These are phyloP conservation scores for Ylistrum balloti DNA, from an alignment of 1,140 invertebrate species.

Conservation along the genomic window DNA sequence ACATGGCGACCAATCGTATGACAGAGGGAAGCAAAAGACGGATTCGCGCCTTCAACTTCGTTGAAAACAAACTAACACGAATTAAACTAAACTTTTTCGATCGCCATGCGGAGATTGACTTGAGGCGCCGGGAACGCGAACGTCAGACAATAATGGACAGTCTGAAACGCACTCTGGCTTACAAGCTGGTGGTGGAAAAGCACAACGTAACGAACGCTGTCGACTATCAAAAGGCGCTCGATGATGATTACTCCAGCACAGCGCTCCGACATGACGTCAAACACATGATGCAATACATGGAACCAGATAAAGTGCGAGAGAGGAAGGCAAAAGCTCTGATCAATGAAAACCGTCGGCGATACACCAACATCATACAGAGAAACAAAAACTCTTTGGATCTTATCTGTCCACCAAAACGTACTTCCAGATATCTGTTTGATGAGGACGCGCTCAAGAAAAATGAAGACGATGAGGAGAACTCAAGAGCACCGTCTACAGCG, in stretches of 20 bases:
- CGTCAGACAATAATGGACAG: slow-evolving; percentile 49
- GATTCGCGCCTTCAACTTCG: slow-evolving; percentile 60
- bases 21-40: slow-evolving; percentile 52
- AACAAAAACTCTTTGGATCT: slow-evolving; percentile 54
- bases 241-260: slow-evolving; percentile 61
- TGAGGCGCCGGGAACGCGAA: slow-evolving; percentile 42
- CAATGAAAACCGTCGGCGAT: slow-evolving; percentile 48
- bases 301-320: slow-evolving; percentile 59
- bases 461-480: background rate
- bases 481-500: background rate
- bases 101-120: slow-evolving; percentile 56
- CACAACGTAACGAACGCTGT: slow-evolving; percentile 53
- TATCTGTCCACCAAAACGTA: slow-evolving; percentile 52
- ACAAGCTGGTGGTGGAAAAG: slow-evolving; percentile 60
- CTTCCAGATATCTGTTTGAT: background rate
- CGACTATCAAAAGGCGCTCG: slow-evolving; percentile 63
- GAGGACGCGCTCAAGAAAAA: background rate
- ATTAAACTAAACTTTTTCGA: slow-evolving; percentile 55
- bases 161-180: slow-evolving; percentile 58
- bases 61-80: slow-evolving; percentile 57
- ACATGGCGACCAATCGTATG: slow-evolving; percentile 57
- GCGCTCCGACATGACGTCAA: slow-evolving; percentile 62
- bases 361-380: slow-evolving; percentile 49
- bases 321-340: slow-evolving; percentile 57
- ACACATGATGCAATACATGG: slow-evolving; percentile 62